Evolutionary conservation across 2,888 invertebrate species (phyloP), one percentile per base, ranked within the genome.

Genomic region (Lordiphosa andalusiaca): DNA sequence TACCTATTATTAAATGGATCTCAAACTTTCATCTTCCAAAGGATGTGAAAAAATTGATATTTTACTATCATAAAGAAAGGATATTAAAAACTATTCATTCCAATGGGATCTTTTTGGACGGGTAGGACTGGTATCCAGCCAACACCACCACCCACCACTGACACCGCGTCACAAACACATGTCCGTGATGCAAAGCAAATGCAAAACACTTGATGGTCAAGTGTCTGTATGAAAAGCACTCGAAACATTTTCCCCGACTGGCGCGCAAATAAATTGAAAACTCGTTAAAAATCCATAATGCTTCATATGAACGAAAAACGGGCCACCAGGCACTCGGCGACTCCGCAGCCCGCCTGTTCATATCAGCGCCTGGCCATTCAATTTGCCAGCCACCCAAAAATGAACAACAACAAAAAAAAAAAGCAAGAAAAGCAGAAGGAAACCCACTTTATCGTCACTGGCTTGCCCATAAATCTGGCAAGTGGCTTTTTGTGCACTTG

Each of bases 221-320:
- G 85, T 83, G 84, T 84, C 84, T 83, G 61, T 80, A 81, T 83
- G 83, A 81, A 84, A 84, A 84, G 84, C 81, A 80, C 85, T 80
- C 59, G 80, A 80, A 76, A 78, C 36, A 73, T 77, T 84, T 66
- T 62, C 63, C 69, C 50, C 52, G 70, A 65, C 71, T 85, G 83
- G 84, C 76, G 84, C 80, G 77, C 87, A 86, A 86, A 85, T 87
- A 88, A 87, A 87, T 87, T 87, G 88, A 88, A 88, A 87, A 88
- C 88, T 89, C 89, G 88, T 88, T 88, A 88, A 88, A 88, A 88
- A 89, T 85, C 87, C 89, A 88, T 89, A 89, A 89, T 89, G 77
- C 77, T 84, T 77, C 71, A 64, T 64, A 67, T 72, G 72, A 72
- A 49, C 57, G 55, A 36, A 49, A 41, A 33, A 33, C 38, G 51